Percentiles rank a stretch among this genome's conserved stretches.
phyloP scores from a whole-genome alignment of 2,888 invertebrate genomes.

The Boloria euphrosyne region DNA sequence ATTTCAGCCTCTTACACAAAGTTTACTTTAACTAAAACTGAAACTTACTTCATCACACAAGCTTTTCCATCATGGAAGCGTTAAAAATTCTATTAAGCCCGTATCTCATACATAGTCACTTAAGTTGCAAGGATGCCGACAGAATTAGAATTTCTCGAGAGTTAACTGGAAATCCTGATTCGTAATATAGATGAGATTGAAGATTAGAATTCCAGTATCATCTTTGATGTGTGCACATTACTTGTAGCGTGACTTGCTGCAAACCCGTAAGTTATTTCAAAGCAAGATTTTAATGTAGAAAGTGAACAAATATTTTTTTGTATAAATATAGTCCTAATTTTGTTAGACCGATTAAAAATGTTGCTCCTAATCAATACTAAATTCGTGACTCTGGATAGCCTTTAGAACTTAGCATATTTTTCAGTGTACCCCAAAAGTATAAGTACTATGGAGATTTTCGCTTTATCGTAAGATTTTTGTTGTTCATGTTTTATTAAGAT shows the following conservation, averaged over 20 bases:
- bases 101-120: constrained; percentile 40
- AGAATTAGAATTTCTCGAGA: constrained; percentile 30
- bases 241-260: no score
- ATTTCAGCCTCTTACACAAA: constrained; percentile 38
- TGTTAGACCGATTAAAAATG: no score
- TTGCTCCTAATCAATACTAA: no score
- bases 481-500: constrained; percentile 14
- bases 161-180: constrained; percentile 19
- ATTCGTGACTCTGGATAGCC: not conserved
- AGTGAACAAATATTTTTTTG: no score
- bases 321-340: no score
- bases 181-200: constrained; percentile 21
- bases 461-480: constrained; percentile 12
- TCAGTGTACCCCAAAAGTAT: not conserved
- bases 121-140: constrained; percentile 20
- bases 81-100: constrained; percentile 46
- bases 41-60: constrained; percentile 41
- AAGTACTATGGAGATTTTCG: constrained; percentile 8
- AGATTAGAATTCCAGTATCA: constrained; percentile 9
- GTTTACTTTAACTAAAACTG: constrained; percentile 35
- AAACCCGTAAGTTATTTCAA: no score
- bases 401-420: not conserved
- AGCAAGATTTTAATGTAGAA: no score
- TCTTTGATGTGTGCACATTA: not conserved
- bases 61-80: constrained; percentile 35